phyloP scores from a whole-genome alignment of 2,888 invertebrate genomes.

The Dicranocentrus wangi region DNA sequence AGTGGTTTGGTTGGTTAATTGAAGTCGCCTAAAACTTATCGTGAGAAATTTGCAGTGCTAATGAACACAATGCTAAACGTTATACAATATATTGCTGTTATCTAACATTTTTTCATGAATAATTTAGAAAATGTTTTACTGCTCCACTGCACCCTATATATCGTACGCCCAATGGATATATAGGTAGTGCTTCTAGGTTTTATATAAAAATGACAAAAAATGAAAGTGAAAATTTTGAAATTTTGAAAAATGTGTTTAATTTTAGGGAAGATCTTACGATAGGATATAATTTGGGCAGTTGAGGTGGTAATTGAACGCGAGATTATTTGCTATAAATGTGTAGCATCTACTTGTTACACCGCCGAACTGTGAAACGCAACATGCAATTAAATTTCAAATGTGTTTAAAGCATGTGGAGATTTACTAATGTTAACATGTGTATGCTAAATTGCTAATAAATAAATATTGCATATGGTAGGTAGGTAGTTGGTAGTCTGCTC shows the following conservation, averaged over 20 bases:
- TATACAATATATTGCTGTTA: slow-evolving; percentile 11
- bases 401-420: background rate
- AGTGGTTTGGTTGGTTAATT: background rate
- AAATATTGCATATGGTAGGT: no score
- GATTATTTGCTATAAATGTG: background rate
- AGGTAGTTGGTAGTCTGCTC: no score
- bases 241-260: slow-evolving; percentile 4
- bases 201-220: slow-evolving; percentile 5
- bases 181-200: background rate
- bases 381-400: slow-evolving; percentile 17
- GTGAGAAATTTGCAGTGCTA: background rate
- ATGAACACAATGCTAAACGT: background rate
- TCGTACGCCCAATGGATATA: background rate
- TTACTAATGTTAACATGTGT: no score
- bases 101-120: background rate
- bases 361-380: background rate
- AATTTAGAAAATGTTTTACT: slow-evolving; percentile 9
- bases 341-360: no score
- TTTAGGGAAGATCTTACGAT: background rate
- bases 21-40: background rate
- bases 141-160: slow-evolving; percentile 10
- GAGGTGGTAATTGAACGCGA: no score
- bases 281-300: no score
- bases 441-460: no score
- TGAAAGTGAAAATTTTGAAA: slow-evolving; percentile 18